These are phyloP conservation scores for Bradypodion pumilum DNA, from an alignment of 2,797 vertebrate genomes.

Conservation along the genomic window DNA sequence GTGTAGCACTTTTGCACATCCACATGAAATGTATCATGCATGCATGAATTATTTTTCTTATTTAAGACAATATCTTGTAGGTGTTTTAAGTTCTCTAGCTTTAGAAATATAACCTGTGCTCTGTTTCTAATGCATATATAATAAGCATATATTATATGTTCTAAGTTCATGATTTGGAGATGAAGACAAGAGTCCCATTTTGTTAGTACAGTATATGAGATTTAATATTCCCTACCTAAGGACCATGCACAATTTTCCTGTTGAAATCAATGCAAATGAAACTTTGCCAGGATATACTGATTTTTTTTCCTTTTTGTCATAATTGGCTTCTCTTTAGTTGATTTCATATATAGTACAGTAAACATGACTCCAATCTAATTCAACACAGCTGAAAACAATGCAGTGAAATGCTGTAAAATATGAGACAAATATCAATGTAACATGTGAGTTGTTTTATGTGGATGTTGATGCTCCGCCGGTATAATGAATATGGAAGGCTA, in stretches of 20 bases:
- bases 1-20: too few relatives aligned
- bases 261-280: neutral
- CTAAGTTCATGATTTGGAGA: neutral
- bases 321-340: neutral
- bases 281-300: neutral
- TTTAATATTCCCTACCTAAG: neutral
- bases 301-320: neutral
- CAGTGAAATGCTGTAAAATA: constrained; percentile 50
- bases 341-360: constrained; percentile 13
- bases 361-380: constrained; percentile 49
- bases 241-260: neutral
- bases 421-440: constrained; percentile 28
- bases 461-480: constrained; percentile 47
- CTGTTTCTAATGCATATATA: neutral
- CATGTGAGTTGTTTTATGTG: constrained; percentile 42
- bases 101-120: neutral
- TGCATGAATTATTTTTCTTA: neutral
- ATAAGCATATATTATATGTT: too few relatives aligned
- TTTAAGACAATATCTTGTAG: neutral
- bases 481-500: constrained; percentile 49
- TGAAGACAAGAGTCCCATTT: neutral
- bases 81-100: neutral
- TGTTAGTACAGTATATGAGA: neutral
- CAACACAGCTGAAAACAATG: constrained; percentile 17
- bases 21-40: neutral